Conservation (phyloP, 2,888 invertebrate species). For the Pimpla rufipes region DNA sequence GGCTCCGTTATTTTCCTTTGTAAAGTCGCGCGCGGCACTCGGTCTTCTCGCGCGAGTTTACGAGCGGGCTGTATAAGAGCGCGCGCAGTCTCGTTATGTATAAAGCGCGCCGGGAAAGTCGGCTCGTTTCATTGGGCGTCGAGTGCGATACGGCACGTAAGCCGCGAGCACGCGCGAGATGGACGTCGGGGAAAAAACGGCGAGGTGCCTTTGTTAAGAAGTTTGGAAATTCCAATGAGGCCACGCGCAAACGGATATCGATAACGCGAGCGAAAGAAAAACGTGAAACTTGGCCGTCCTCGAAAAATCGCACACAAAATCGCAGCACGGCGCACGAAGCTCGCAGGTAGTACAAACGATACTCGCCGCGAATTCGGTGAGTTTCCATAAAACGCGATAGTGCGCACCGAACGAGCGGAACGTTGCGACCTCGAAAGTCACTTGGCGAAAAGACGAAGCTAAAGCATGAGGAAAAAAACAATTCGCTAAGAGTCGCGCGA, state of each 20-base stretch:
- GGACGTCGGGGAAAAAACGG: constrained; percentile 27
- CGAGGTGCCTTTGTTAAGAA: constrained; percentile 44
- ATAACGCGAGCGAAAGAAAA: constrained; percentile 23
- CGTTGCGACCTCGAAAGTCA: no score
- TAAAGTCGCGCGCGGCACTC: constrained; percentile 21
- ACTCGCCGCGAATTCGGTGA: no score
- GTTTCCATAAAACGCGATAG: no score
- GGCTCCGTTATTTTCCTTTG: constrained; percentile 43
- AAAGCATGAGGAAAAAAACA: no score
- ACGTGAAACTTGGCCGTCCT: constrained; percentile 24
- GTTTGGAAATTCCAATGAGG: constrained; percentile 30
- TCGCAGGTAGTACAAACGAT: not conserved
- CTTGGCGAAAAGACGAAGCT: no score
- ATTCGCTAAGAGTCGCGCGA: no score
- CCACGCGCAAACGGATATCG: constrained; percentile 23
- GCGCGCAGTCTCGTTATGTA: not conserved
- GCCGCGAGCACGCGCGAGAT: constrained; percentile 19
- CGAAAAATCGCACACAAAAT: not conserved
- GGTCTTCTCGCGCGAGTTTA: constrained; percentile 44
- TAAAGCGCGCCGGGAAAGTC: constrained; percentile 26
- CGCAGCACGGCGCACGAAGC: not conserved
- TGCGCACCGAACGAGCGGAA: no score
- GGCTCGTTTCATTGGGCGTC: constrained; percentile 35
- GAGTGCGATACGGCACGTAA: constrained; percentile 45
- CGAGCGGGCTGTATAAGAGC: constrained; percentile 13